Evolutionary conservation across 2,113 vertebrate species (phyloP).

Genomic region (Callocephalon fimbriatum): DNA sequence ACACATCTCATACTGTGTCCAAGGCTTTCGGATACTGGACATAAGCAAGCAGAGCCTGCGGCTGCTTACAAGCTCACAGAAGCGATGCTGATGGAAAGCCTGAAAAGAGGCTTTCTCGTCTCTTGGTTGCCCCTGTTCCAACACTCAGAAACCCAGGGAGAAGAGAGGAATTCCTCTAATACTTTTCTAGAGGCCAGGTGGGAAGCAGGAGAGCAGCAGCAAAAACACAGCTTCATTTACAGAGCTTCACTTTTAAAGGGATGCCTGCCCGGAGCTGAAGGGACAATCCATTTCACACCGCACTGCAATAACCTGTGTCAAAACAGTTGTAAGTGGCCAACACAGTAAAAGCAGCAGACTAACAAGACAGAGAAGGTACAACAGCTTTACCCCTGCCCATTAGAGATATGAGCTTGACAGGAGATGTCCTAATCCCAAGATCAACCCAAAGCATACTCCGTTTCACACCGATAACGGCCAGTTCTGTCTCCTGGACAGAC

Average conservation of each 20-base stretch:
- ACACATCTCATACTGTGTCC: neutral
- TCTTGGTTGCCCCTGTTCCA: neutral
- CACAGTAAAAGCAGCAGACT: neutral
- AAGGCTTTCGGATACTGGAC: neutral
- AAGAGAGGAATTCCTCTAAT: neutral
- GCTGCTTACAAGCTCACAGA: neutral
- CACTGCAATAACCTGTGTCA: neutral
- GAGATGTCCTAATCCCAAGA: neutral
- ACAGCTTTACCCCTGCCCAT: neutral
- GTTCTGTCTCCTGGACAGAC: neutral
- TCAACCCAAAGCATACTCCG: neutral
- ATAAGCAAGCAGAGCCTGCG: neutral
- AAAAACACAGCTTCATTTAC: neutral
- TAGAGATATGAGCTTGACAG: neutral
- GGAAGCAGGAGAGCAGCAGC: neutral
- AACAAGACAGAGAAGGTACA: neutral
- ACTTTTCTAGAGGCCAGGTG: neutral
- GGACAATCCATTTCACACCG: neutral
- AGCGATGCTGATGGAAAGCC: neutral
- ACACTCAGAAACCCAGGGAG: fast-evolving
- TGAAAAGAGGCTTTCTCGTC: neutral
- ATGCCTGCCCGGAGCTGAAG: neutral
- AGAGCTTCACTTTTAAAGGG: neutral
- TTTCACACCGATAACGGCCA: neutral
- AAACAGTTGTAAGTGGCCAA: neutral